A percentile compares a stretch with the other conserved stretches of the same genome.
Conservation (phyloP, 2,113 vertebrate genomes). For the Steatornis caripensis region DNA sequence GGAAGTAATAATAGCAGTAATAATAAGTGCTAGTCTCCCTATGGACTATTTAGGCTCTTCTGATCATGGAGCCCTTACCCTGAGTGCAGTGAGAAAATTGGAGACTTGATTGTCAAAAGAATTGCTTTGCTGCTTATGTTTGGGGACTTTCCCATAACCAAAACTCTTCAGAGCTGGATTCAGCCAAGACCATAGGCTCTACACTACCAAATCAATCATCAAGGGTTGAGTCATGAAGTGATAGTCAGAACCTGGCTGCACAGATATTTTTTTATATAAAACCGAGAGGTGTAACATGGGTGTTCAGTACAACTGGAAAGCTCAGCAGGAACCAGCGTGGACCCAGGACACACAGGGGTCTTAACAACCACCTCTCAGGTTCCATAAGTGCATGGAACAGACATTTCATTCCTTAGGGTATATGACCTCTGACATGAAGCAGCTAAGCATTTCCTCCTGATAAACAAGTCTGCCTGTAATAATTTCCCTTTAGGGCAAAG, state of each 20-base stretch:
- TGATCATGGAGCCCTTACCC: background rate
- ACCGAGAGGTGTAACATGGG: background rate
- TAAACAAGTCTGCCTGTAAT: background rate
- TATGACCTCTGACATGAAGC: background rate
- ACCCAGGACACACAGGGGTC: background rate
- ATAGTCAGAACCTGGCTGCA: background rate
- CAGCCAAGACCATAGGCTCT: background rate
- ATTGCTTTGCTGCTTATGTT: background rate
- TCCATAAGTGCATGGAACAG: background rate
- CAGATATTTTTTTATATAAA: background rate
- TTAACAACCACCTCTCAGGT: background rate
- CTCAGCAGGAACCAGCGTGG: background rate
- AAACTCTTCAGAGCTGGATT: background rate
- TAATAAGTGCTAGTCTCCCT: background rate
- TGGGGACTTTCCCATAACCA: background rate
- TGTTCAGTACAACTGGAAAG: background rate
- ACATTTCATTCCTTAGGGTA: background rate
- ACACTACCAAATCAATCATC: fast-evolving
- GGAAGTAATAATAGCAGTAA: background rate
- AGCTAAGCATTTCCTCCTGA: background rate
- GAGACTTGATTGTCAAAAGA: background rate
- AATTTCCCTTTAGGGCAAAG: background rate
- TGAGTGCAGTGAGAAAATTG: background rate
- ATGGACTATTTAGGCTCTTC: background rate
- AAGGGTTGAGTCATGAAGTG: background rate